phyloP scores from a whole-genome alignment of 1,140 invertebrate genomes.

The Hirudo medicinalis region DNA sequence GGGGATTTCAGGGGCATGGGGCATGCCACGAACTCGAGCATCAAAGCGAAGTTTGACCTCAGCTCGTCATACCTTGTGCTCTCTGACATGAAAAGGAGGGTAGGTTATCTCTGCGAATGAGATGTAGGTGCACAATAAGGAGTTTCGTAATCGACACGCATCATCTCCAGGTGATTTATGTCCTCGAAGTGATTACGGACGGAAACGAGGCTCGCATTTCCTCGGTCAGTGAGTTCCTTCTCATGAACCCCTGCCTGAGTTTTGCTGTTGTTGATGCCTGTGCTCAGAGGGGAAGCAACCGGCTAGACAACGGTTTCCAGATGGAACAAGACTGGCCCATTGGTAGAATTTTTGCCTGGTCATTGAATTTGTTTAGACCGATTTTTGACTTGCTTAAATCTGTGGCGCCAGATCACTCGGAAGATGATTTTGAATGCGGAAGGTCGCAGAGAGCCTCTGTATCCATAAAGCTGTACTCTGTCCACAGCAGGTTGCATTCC shows the following conservation, averaged over 20 bases:
- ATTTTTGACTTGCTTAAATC: too few relatives aligned
- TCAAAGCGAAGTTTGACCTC: conserved; percentile 68
- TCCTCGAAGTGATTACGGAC: conserved; percentile 54
- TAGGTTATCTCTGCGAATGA: conserved; percentile 23
- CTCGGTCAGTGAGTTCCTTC: conserved; percentile 64
- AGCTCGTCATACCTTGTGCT: conserved; percentile 68
- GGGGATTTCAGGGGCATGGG: conserved; percentile 15
- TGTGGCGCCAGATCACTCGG: too few relatives aligned
- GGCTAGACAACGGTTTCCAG: too few relatives aligned
- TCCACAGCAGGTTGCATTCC: too few relatives aligned
- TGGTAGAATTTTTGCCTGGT: too few relatives aligned
- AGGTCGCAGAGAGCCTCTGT: too few relatives aligned
- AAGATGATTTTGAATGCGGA: too few relatives aligned
- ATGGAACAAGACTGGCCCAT: too few relatives aligned
- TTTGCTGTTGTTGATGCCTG: conserved; percentile 70
- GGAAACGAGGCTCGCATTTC: conserved; percentile 47
- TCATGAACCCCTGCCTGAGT: conserved; percentile 68
- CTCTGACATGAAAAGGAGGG: conserved; percentile 60
- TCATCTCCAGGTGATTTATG: conserved; percentile 52
- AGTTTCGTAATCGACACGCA: too few relatives aligned
- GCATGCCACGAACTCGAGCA: conserved; percentile 31
- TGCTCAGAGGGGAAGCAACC: conserved; percentile 27
- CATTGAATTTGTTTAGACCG: too few relatives aligned
- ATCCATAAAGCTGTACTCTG: too few relatives aligned
- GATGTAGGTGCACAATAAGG: neutral